Percentiles rank a stretch among this genome's conserved stretches.
Evolutionary conservation across 2,888 invertebrate species (phyloP).

Genomic region (Neocrepidodera transversa): DNA sequence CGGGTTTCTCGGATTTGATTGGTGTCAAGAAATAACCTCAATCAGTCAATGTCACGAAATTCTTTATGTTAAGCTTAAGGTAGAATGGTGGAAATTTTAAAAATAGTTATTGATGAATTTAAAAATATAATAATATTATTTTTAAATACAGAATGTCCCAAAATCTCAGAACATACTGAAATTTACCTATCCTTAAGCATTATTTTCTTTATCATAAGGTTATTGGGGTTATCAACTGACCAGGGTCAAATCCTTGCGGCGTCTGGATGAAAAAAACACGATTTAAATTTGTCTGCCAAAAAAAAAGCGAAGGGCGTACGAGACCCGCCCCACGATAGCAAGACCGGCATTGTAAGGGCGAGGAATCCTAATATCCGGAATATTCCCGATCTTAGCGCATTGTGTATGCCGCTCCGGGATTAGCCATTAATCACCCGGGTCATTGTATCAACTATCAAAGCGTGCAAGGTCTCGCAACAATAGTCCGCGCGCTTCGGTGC

Average conservation of each 20-base stretch:
- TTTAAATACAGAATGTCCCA: no score
- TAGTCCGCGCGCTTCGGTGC: conserved; percentile 57
- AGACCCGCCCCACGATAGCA: conserved; percentile 14
- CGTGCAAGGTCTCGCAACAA: conserved; percentile 61
- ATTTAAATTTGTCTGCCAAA: conserved; percentile 25
- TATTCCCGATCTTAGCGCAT: conserved; percentile 61
- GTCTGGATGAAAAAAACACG: background rate
- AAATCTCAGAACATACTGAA: no score
- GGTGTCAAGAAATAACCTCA: conserved; percentile 50
- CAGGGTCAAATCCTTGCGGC: conserved; percentile 2
- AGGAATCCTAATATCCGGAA: conserved; percentile 63
- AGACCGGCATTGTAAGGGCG: conserved; percentile 45
- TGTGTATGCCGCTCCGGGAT: conserved; percentile 62
- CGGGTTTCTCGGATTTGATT: conserved; percentile 46
- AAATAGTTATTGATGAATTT: no score
- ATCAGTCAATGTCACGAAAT: conserved; percentile 49
- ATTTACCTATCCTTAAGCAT: no score
- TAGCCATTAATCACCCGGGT: conserved; percentile 63
- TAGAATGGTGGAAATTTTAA: background rate
- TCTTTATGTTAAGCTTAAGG: conserved; percentile 10
- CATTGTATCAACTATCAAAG: conserved; percentile 64
- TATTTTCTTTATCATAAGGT: no score
- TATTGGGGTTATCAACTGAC: conserved; percentile 7
- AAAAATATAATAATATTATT: no score
- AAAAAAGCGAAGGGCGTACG: conserved; percentile 35